Conservation (phyloP, 2,888 invertebrate genomes). For the Pedicia rivosa region DNA sequence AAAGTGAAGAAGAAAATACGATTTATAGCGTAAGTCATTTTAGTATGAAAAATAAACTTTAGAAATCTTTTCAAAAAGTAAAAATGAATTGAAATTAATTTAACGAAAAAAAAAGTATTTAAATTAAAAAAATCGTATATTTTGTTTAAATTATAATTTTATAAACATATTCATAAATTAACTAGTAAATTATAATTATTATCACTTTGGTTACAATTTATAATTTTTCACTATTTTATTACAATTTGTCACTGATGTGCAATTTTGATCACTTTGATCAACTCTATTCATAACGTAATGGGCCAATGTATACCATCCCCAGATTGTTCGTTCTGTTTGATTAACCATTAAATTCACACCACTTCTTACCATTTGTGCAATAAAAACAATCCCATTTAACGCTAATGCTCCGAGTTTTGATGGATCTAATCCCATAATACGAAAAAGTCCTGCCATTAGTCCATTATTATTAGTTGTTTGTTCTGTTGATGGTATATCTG, state of each 20-base stretch:
- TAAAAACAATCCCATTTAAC: constrained; percentile 65
- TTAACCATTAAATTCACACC: not conserved
- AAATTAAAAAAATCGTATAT: too few relatives aligned
- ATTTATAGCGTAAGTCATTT: too few relatives aligned
- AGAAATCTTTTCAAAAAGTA: too few relatives aligned
- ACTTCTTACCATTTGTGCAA: constrained; percentile 59
- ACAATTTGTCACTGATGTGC: not conserved
- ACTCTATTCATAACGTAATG: not conserved
- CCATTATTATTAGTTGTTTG: constrained; percentile 9
- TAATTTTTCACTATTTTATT: not conserved
- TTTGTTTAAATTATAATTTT: too few relatives aligned
- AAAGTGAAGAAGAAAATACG: too few relatives aligned
- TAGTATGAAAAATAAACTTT: too few relatives aligned
- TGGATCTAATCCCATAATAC: constrained; percentile 58
- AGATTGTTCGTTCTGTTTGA: not conserved
- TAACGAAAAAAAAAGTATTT: too few relatives aligned
- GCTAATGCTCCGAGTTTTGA: constrained; percentile 66
- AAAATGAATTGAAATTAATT: too few relatives aligned
- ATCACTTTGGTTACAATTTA: too few relatives aligned
- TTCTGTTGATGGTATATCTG: constrained; percentile 13
- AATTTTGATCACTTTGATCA: not conserved
- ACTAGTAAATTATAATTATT: too few relatives aligned
- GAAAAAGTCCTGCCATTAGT: constrained; percentile 35
- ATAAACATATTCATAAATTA: too few relatives aligned
- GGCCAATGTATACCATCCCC: constrained; percentile 1